A percentile compares a stretch with the other conserved stretches of the same genome.
Evolutionary conservation across 2,888 invertebrate species (phyloP).

Genomic region (Lypha dubia): DNA sequence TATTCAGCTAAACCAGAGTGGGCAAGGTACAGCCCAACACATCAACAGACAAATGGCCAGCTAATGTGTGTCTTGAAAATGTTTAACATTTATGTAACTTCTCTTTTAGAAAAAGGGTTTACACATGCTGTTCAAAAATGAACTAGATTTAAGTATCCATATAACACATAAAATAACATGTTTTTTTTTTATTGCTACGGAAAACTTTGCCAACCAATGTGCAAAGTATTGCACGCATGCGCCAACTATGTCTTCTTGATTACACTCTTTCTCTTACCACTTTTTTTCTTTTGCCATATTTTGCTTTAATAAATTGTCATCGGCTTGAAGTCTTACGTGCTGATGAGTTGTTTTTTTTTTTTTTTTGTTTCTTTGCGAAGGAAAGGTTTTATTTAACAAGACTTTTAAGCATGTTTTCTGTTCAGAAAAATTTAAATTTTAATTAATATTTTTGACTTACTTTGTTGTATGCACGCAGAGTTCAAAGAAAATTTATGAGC

Average conservation of each 20-base stretch:
- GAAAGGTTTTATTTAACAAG: constrained; percentile 57
- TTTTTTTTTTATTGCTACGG: not conserved
- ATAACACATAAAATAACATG: too few relatives aligned
- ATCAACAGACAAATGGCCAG: constrained; percentile 5
- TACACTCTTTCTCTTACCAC: not conserved
- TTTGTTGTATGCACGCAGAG: not conserved
- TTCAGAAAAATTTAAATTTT: constrained; percentile 55
- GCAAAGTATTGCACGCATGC: constrained; percentile 58
- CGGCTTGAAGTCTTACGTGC: constrained; percentile 24
- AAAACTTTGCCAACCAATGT: constrained; percentile 2
- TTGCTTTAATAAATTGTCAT: constrained; percentile 37
- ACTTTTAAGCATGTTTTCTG: constrained; percentile 63
- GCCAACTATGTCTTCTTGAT: constrained; percentile 33
- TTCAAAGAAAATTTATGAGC: constrained; percentile 43
- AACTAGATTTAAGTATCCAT: constrained; percentile 2
- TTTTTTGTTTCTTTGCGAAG: constrained; percentile 2
- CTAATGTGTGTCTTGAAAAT: constrained; percentile 41
- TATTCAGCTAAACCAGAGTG: constrained; percentile 11
- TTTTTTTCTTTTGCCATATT: not conserved
- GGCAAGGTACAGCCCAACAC: not conserved
- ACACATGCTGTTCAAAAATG: not conserved
- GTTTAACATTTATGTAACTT: constrained; percentile 31
- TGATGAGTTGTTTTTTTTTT: not conserved
- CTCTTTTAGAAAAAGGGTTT: constrained; percentile 11
- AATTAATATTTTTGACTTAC: constrained; percentile 51